A percentile compares a stretch with the other conserved stretches of the same genome.
phyloP scores from a whole-genome alignment of 2,113 vertebrate genomes.

The Microcebus tavaratra region DNA sequence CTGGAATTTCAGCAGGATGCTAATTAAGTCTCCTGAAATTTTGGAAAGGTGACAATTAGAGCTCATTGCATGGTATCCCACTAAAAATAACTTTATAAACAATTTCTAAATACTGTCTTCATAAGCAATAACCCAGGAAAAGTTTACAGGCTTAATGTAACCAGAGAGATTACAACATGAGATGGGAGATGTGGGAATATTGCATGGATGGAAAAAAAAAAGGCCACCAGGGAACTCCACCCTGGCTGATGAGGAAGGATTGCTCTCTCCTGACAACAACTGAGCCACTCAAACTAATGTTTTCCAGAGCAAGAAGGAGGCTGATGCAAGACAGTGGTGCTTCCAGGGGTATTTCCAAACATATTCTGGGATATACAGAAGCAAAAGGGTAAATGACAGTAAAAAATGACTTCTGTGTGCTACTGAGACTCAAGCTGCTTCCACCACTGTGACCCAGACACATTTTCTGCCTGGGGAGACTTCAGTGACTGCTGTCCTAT shows the following conservation, averaged over 20 bases:
- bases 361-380: background rate
- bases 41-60: conserved; percentile 68
- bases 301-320: conserved; percentile 28
- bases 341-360: conserved; percentile 30
- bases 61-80: background rate
- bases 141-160: conserved; percentile 12
- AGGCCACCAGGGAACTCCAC: background rate
- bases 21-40: conserved; percentile 53
- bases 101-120: conserved; percentile 63
- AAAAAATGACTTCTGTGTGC: background rate
- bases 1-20: conserved; percentile 51
- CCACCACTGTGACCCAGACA: background rate
- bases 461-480: background rate
- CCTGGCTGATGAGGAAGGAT: background rate
- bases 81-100: conserved; percentile 69
- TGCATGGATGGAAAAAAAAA: background rate
- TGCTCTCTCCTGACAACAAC: background rate
- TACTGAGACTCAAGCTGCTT: background rate
- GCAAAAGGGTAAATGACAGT: background rate
- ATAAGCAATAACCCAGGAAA: conserved; percentile 44
- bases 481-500: background rate
- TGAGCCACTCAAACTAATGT: background rate
- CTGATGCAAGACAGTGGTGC: conserved; percentile 23
- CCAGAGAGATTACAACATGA: conserved; percentile 54
- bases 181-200: conserved; percentile 21